Percentiles rank a stretch among this genome's conserved stretches.
Evolutionary conservation across 1,140 invertebrate species (phyloP).

Genomic region (Drosophila saltans): DNA sequence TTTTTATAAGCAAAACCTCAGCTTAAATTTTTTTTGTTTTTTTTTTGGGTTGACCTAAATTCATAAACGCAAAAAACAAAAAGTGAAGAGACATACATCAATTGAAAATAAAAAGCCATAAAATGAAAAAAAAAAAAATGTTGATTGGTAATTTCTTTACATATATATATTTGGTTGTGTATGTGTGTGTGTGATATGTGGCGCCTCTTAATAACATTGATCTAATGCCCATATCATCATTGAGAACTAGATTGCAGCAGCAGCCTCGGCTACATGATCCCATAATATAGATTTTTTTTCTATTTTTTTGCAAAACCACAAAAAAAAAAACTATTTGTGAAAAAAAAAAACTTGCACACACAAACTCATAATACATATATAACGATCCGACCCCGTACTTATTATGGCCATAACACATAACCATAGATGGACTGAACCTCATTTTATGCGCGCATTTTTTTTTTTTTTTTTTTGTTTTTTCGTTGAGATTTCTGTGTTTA

Average conservation of each 20-base stretch:
- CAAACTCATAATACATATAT: constrained; percentile 33
- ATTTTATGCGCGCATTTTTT: constrained; percentile 16
- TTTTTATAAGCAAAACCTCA: constrained; percentile 57
- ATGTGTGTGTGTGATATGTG: constrained; percentile 15
- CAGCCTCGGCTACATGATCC: constrained; percentile 17
- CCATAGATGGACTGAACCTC: constrained; percentile 54
- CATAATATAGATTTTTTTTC: constrained; percentile 10
- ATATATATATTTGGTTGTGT: constrained; percentile 26
- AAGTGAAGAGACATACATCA: constrained; percentile 39
- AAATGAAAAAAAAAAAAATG: constrained; percentile 24
- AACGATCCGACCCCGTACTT: constrained; percentile 61
- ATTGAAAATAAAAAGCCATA: constrained; percentile 48
- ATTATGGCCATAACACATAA: constrained; percentile 42
- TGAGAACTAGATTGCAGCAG: constrained; percentile 18
- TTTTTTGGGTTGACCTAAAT: constrained; percentile 65
- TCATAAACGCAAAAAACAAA: constrained; percentile 40
- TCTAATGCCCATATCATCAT: constrained; percentile 3
- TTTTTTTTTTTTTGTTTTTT: constrained; percentile 10
- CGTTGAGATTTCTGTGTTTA: constrained; percentile 28
- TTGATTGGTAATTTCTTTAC: constrained; percentile 17
- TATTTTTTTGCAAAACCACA: constrained; percentile 18
- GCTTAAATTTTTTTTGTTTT: constrained; percentile 58
- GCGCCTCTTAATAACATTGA: constrained; percentile 25
- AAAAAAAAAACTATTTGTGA: constrained; percentile 6
- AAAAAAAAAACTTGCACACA: constrained; percentile 14